Conservation (phyloP, 2,797 vertebrate species). For the Chrysocyon brachyurus region DNA sequence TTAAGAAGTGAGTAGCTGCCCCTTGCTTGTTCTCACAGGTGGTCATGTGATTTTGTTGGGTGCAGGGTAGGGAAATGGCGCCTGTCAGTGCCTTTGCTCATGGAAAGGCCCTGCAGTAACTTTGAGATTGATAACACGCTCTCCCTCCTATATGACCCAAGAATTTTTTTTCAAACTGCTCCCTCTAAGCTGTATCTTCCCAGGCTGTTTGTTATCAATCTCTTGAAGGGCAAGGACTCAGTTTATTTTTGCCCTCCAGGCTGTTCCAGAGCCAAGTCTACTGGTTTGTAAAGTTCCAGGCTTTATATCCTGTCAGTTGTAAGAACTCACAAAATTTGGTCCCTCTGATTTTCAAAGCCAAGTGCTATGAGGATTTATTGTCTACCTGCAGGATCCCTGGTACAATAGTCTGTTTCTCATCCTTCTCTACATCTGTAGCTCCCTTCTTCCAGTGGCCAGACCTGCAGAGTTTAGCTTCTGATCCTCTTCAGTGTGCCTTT, state of each 20-base stretch:
- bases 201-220: background rate
- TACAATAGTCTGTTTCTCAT: background rate
- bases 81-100: background rate
- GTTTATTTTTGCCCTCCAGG: background rate
- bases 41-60: background rate
- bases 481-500: background rate
- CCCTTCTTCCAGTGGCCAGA: background rate
- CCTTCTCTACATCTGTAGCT: background rate
- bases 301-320: background rate
- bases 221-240: background rate
- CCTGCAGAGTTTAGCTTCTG: background rate
- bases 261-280: background rate
- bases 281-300: background rate
- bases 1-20: background rate
- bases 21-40: background rate
- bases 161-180: background rate
- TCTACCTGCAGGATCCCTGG: background rate
- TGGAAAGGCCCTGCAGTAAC: background rate
- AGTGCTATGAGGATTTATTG: background rate
- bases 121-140: background rate
- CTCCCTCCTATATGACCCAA: background rate
- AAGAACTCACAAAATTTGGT: background rate
- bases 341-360: background rate
- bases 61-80: background rate
- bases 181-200: background rate